Conservation (phyloP, 2,797 vertebrate species). For the Tenualosa ilisha region DNA sequence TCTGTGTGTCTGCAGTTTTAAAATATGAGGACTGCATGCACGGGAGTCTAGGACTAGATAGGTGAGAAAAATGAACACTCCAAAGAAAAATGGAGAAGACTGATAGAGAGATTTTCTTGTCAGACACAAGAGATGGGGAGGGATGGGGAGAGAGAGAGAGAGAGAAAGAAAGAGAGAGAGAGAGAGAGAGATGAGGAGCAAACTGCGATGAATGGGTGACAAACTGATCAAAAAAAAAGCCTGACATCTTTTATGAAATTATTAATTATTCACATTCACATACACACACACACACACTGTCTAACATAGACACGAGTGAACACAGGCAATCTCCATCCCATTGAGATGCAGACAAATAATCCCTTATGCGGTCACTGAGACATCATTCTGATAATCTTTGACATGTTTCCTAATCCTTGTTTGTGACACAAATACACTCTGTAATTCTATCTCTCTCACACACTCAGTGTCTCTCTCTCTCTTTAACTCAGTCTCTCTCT, state of each 20-base stretch:
- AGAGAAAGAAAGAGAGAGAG: constrained; percentile 9
- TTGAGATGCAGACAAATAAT: constrained; percentile 5
- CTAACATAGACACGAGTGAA: not conserved
- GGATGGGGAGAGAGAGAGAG: not conserved
- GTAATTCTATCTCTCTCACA: not conserved
- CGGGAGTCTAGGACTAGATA: not conserved
- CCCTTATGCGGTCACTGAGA: constrained; percentile 1
- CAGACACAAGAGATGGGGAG: not conserved
- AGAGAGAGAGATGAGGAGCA: constrained; percentile 18
- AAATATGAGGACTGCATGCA: constrained; percentile 20
- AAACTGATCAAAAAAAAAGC: constrained; percentile 18
- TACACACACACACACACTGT: not conserved
- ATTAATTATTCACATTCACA: constrained; percentile 8
- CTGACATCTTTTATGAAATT: not conserved
- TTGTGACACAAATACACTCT: constrained; percentile 20
- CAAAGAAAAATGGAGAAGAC: constrained; percentile 22
- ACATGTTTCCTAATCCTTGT: constrained; percentile 11
- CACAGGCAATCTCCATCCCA: not conserved
- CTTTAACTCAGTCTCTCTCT: not conserved
- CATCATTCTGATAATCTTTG: constrained; percentile 8
- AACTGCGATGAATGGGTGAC: constrained; percentile 25
- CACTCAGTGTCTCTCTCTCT: not conserved
- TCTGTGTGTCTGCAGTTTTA: constrained; percentile 14
- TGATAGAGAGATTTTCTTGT: constrained; percentile 10
- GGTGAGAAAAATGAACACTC: not conserved